Base-by-base conservation (phyloP, 1,140 invertebrate species). In the Bombus picipes region DNA sequence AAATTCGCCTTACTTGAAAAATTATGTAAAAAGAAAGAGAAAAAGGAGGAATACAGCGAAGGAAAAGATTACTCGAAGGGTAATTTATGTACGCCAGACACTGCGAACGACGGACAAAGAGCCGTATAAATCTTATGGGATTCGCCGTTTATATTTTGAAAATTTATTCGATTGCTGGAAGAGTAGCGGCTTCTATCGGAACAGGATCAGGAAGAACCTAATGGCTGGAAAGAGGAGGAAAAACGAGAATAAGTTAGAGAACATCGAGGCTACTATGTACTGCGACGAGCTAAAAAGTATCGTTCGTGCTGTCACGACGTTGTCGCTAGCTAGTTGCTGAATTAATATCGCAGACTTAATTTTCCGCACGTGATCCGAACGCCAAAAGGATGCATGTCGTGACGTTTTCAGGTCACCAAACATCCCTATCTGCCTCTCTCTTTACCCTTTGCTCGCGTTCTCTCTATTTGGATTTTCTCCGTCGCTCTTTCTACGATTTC, bases 331-430 rank as follows among this genome's bases (percentile, higher is more conserved):
- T 43, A 39, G 59, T 89, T 84, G 68, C 87, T 72, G 87, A 92
- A 92, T 93, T 91, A 93, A 93, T 92, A 92, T 92, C 91, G 88
- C 90, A 92, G 80, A 90, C 82, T 90, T 92, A 92, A 93, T 93
- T 93, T 93, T 74, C 86, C 83, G 62, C 78, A 39, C 77, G 79
- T 83, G 83, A 83, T 86, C 71, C 72, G 65, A 87, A 86, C 86
- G 72, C 72, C 47, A 53, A 72, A 90, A 65, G 72, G 74, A 91
- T 84, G 57, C 83, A 37, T 57, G 41, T 39, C 25, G 39, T 83
- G 79, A 81, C 78, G 81, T 89, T 90, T 92, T 91, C 84, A 87
- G 88, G 88, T 90, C 88, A 73, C 32, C 37, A 77, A 66, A 73
- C 83, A 81, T 78, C 80, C 37, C 59, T 78, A 39, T 22, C 25